phyloP scores from a whole-genome alignment of 2,888 invertebrate genomes.

The Zele albiditarsus region DNA sequence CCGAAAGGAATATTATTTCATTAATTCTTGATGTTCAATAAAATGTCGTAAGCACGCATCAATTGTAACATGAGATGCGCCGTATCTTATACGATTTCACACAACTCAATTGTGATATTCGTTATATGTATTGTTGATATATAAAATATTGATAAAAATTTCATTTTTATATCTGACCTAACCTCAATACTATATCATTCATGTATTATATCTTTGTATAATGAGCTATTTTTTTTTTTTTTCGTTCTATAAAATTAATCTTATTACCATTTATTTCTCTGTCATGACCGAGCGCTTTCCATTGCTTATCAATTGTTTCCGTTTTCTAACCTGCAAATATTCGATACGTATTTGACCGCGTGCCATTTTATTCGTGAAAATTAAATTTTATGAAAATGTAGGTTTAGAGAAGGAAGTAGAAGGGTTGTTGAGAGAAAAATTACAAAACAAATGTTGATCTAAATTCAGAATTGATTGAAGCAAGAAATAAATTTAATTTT shows the following conservation, averaged over 20 bases:
- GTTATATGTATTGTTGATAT: not conserved
- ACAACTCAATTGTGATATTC: not conserved
- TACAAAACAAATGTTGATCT: no score
- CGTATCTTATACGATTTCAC: constrained; percentile 24
- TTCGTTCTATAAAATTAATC: not conserved
- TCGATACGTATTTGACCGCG: constrained; percentile 36
- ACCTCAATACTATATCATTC: not conserved
- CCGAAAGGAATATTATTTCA: not conserved
- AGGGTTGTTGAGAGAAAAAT: no score
- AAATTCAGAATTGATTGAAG: no score
- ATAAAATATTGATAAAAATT: not conserved
- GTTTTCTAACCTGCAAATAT: constrained; percentile 44
- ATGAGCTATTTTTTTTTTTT: constrained; percentile 4
- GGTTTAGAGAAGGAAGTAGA: no score
- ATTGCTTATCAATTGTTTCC: constrained; percentile 19
- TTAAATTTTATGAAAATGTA: constrained; percentile 13
- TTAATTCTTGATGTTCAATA: not conserved
- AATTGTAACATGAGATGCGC: constrained; percentile 45
- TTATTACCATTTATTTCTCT: not conserved
- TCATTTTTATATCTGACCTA: not conserved
- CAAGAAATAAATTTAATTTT: no score
- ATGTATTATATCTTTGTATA: not conserved
- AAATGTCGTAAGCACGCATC: constrained; percentile 35
- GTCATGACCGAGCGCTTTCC: constrained; percentile 48
- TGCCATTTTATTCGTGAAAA: constrained; percentile 24